Evolutionary conservation across 2,797 vertebrate species (phyloP).

Genomic region (Glossophaga mutica): DNA sequence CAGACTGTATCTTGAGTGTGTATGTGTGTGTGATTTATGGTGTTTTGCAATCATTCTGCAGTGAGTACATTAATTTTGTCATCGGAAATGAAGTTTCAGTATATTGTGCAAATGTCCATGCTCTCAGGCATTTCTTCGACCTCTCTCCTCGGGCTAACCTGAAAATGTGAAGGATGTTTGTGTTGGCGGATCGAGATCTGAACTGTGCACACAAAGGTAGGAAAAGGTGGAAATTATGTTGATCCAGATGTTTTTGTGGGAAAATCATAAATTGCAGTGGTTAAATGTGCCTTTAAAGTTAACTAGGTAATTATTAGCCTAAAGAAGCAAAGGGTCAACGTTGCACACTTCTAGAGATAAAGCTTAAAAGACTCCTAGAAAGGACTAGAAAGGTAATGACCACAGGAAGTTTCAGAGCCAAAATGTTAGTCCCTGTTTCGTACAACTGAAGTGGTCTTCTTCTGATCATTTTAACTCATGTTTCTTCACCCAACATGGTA

Average conservation of each 20-base stretch:
- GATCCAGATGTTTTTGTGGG: constrained; percentile 67
- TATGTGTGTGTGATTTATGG: background rate
- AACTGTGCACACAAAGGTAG: constrained; percentile 78
- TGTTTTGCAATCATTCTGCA: constrained; percentile 34
- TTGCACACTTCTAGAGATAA: constrained; percentile 73
- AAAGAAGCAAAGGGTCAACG: constrained; percentile 76
- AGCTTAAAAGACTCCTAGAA: constrained; percentile 62
- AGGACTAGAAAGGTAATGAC: constrained; percentile 38
- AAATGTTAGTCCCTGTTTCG: background rate
- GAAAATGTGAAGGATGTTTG: constrained; percentile 72
- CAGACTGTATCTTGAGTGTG: background rate
- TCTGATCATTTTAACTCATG: background rate
- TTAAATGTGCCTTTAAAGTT: constrained; percentile 73
- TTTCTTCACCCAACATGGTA: background rate
- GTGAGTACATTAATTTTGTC: background rate
- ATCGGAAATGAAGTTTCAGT: constrained; percentile 5
- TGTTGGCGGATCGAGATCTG: constrained; percentile 70
- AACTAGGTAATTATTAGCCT: constrained; percentile 72
- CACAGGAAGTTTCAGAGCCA: constrained; percentile 67
- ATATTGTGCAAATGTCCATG: background rate
- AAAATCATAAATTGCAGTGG: constrained; percentile 72
- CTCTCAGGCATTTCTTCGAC: constrained; percentile 41
- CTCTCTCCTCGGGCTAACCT: constrained; percentile 67
- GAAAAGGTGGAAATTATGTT: constrained; percentile 80
- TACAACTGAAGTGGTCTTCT: background rate